These are phyloP conservation scores for Trichopria drosophilae DNA, from an alignment of 2,888 invertebrate genomes.

Conservation along the genomic window DNA sequence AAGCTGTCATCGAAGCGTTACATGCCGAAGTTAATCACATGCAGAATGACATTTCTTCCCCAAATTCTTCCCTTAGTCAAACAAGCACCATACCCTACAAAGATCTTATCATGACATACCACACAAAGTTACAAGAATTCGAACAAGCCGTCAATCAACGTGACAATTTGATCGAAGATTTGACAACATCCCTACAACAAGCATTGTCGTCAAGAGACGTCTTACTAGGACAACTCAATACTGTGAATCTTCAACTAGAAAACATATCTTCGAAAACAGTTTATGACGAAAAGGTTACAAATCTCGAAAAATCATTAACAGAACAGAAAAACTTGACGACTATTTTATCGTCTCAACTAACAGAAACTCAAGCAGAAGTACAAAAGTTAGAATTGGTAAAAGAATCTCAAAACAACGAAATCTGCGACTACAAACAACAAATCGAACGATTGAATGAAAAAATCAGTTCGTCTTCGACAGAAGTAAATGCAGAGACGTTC, in stretches of 20 bases:
- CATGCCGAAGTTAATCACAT: conserved; percentile 60
- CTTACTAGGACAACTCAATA: conserved; percentile 64
- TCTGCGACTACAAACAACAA: conserved; percentile 47
- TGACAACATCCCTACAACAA: conserved; percentile 72
- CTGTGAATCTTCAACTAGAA: conserved; percentile 66
- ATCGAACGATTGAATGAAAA: conserved; percentile 48
- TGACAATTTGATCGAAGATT: conserved; percentile 72
- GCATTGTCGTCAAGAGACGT: conserved; percentile 67
- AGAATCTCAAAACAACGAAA: conserved; percentile 60
- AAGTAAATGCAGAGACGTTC: conserved; percentile 41
- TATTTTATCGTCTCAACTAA: conserved; percentile 41
- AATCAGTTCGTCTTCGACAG: conserved; percentile 41
- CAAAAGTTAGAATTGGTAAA: conserved; percentile 64
- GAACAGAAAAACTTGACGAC: conserved; percentile 41
- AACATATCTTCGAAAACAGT: conserved; percentile 54
- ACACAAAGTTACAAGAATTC: conserved; percentile 73
- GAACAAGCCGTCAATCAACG: conserved; percentile 71
- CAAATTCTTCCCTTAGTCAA: conserved; percentile 61
- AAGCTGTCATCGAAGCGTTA: conserved; percentile 59
- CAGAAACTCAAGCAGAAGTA: conserved; percentile 40
- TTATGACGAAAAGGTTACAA: conserved; percentile 23
- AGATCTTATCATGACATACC: conserved; percentile 72
- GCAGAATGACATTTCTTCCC: conserved; percentile 58
- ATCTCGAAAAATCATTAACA: conserved; percentile 35
- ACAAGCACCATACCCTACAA: conserved; percentile 70